Evolutionary conservation across 2,113 vertebrate species (phyloP).

Genomic region (Platichthys stellatus): DNA sequence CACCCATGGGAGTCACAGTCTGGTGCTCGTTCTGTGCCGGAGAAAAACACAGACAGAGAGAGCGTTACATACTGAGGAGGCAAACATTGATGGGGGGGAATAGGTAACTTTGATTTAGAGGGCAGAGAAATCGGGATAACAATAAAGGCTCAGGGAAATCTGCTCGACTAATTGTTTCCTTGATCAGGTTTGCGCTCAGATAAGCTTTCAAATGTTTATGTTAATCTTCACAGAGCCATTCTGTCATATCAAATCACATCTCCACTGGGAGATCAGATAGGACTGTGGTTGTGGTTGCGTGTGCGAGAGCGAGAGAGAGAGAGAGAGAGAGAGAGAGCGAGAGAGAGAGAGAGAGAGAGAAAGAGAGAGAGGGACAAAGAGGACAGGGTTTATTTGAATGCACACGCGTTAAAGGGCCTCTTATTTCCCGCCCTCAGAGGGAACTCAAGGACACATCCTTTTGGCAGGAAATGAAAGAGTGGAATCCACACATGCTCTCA

Average conservation of each 20-base stretch:
- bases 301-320: too few species aligned
- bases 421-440: constrained; percentile 45
- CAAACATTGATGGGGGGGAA: not conserved
- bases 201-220: constrained; percentile 39
- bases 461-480: constrained; percentile 59
- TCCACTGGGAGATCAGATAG: constrained; percentile 16
- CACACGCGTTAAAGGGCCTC: constrained; percentile 28
- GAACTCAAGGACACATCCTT: constrained; percentile 48
- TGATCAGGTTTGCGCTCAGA: constrained; percentile 34
- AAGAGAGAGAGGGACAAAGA: too few species aligned
- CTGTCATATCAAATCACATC: constrained; percentile 29
- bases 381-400: constrained; percentile 40
- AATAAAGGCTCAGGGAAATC: constrained; percentile 1
- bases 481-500: constrained; percentile 24
- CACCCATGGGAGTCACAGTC: constrained; percentile 87
- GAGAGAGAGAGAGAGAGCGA: not conserved
- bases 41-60: constrained; percentile 34
- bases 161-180: constrained; percentile 25
- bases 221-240: constrained; percentile 38
- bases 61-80: constrained; percentile 22
- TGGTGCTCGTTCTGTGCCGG: constrained; percentile 78
- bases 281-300: not conserved
- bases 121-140: not conserved
- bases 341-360: too few species aligned
- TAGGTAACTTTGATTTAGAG: not conserved